Base-by-base conservation (phyloP, 2,113 vertebrate genomes). In the Cheilinus undulatus region DNA sequence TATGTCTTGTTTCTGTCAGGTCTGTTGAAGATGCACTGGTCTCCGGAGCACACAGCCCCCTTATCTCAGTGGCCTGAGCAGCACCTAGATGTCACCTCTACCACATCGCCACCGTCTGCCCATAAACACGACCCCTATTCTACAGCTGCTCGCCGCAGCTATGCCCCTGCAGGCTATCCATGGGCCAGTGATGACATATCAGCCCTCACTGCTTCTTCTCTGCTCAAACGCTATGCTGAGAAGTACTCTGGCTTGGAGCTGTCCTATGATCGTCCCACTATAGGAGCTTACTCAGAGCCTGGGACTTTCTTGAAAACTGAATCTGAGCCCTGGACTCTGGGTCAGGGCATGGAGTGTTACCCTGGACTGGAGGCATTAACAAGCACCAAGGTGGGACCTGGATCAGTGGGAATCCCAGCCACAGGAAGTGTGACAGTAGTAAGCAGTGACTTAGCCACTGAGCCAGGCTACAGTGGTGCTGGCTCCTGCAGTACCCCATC, bases 1-100 rank as follows among this genome's bases (percentile, higher is more conserved):
- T 40, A 49, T 30, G n/a, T 54, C 9, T 73, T 45, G 13, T 81
- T 34, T 45, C 40, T 49, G 10, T 65, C 70, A 94, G 94, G 92
- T 86, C 93, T 96, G 89, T 95, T 84, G 92, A 99, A 97, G 95
- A 99, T 99, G 97, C 97, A 97, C 95, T 99, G 97, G 97, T 97
- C 97, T 95, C 96, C 96, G 88, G 97, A 98, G 92, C 96, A 98
- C 93, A 93, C 93, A 86, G 95, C 96, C 94, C 94, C 96, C 89
- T 94, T 97, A 86, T 95, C 94, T 94, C 97, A 98, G 95, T 97
- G 97, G 96, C 96, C 96, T 71, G 97, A 99, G 94, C 96, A 99
- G 93, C 96, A 98, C 93, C 93, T 98, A 38, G 97, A 98, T 23
- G 96, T 99, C 80, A 97, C 97, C 76, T 98, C 97, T 69, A 97